Evolutionary conservation across 2,888 invertebrate species (phyloP).

Genomic region (Taphrorychus bicolor): DNA sequence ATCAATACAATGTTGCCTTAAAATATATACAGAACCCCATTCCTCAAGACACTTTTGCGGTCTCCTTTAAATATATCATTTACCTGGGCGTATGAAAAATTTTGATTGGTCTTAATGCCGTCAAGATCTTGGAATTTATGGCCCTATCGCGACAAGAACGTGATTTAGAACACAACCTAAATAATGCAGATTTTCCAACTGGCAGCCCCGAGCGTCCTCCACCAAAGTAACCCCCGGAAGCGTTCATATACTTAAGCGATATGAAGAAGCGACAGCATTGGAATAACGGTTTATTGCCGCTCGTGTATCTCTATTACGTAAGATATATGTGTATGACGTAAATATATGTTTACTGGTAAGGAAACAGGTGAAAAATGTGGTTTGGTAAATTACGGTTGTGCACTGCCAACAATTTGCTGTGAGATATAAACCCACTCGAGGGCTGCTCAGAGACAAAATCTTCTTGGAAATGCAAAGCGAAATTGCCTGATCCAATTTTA

Average conservation of each 20-base stretch:
- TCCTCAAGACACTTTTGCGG: too few relatives aligned
- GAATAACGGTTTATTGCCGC: conserved; percentile 17
- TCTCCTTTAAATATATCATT: too few relatives aligned
- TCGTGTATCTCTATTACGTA: conserved; percentile 10
- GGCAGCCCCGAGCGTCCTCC: too few relatives aligned
- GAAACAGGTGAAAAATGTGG: conserved; percentile 6
- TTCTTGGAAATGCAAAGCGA: background rate
- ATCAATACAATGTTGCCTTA: too few relatives aligned
- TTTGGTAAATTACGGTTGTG: background rate
- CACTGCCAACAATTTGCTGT: background rate
- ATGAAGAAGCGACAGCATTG: conserved; percentile 22
- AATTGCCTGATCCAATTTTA: background rate
- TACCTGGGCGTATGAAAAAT: too few relatives aligned
- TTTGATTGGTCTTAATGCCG: too few relatives aligned
- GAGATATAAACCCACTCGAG: background rate
- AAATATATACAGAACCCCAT: too few relatives aligned
- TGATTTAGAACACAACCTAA: too few relatives aligned
- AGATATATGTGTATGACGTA: conserved; percentile 7
- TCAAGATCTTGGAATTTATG: too few relatives aligned
- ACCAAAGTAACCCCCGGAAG: background rate
- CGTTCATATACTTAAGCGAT: conserved; percentile 21
- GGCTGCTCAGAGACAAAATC: background rate
- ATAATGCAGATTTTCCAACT: too few relatives aligned
- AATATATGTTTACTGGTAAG: conserved; percentile 6
- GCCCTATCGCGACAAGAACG: too few relatives aligned